phyloP scores from a whole-genome alignment of 2,888 invertebrate genomes.

The Scaptomyza tumidula region DNA sequence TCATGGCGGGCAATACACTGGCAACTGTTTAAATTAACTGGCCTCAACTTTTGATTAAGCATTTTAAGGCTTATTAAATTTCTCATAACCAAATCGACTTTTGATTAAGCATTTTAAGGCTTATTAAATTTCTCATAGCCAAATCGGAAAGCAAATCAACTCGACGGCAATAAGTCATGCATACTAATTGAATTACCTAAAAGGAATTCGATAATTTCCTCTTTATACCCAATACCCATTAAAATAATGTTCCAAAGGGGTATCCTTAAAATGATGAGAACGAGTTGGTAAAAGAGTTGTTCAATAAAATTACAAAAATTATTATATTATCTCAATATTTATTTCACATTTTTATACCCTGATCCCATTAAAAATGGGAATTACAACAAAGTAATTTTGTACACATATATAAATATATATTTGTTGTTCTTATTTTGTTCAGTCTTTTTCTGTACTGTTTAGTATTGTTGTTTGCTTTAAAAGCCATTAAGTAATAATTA shows the following conservation, averaged over 20 bases:
- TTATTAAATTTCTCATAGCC: slow-evolving; percentile 63
- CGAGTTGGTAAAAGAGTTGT: too few relatives aligned
- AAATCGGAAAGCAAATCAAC: slow-evolving; percentile 30
- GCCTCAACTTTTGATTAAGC: slow-evolving; percentile 47
- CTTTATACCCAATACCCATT: neutral
- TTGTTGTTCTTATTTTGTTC: too few relatives aligned
- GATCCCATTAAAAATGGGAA: too few relatives aligned
- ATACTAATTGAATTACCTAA: slow-evolving; percentile 61
- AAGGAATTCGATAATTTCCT: neutral
- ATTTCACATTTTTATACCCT: too few relatives aligned
- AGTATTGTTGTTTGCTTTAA: too few relatives aligned
- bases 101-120: slow-evolving; percentile 58
- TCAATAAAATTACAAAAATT: too few relatives aligned
- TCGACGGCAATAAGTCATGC: slow-evolving; percentile 60
- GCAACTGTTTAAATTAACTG: slow-evolving; percentile 20
- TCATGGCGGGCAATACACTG: slow-evolving; percentile 23
- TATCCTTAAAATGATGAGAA: neutral
- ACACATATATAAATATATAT: too few relatives aligned
- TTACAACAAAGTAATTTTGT: too few relatives aligned
- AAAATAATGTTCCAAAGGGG: neutral
- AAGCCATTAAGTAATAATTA: too few relatives aligned
- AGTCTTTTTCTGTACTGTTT: too few relatives aligned
- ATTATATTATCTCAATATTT: too few relatives aligned
- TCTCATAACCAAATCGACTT: slow-evolving; percentile 45
- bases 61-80: slow-evolving; percentile 72